Evolutionary conservation across 2,797 vertebrate genomes (phyloP).

Genomic region (Nyctalus aviator): DNA sequence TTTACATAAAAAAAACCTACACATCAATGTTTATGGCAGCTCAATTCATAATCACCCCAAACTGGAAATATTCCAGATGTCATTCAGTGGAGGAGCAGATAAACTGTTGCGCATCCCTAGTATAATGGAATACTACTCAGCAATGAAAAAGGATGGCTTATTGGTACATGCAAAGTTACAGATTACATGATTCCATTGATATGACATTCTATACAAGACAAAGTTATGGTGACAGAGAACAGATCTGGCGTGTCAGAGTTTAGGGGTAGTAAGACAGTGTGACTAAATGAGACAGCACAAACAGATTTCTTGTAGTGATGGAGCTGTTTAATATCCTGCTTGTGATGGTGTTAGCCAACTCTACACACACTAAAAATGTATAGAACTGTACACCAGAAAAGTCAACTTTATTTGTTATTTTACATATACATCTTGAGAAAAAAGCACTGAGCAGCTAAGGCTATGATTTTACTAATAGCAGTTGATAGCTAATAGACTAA

Average conservation of each 20-base stretch:
- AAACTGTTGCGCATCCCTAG: fast-evolving
- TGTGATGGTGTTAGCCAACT: background rate
- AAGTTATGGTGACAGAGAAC: background rate
- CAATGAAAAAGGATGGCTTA: background rate
- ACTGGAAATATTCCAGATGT: background rate
- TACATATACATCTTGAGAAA: background rate
- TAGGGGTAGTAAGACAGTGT: background rate
- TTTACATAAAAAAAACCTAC: background rate
- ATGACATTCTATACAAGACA: background rate
- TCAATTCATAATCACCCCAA: background rate
- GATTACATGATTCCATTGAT: background rate
- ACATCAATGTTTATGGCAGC: background rate
- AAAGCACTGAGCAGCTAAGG: background rate
- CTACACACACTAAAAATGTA: background rate
- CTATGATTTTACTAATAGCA: background rate
- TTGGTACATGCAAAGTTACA: background rate
- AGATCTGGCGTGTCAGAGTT: background rate
- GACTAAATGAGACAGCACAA: background rate
- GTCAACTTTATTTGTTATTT: background rate
- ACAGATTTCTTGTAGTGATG: background rate
- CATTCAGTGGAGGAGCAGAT: background rate
- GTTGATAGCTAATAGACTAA: background rate
- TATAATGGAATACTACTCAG: background rate
- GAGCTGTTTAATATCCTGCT: background rate
- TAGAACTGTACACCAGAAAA: background rate